Conservation (phyloP, 2,888 invertebrate genomes). For the Dasypogon diadema region DNA sequence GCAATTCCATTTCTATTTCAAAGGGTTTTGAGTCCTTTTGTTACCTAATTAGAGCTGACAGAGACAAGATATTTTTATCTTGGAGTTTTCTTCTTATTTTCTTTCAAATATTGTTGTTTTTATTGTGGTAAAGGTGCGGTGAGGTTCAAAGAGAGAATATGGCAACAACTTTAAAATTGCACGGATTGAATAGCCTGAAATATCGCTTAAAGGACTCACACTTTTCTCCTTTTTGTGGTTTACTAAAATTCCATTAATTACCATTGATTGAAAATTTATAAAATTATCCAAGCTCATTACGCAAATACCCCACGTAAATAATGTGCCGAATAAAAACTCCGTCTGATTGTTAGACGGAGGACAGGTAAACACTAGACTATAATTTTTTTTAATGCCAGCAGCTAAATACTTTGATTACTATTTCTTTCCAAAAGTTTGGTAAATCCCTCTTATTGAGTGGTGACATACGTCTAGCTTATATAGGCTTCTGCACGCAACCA, state of each 20-base stretch:
- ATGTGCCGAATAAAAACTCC: too few relatives aligned
- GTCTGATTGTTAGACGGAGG: too few relatives aligned
- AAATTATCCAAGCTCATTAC: too few relatives aligned
- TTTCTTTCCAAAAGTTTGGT: neutral
- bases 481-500: neutral
- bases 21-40: constrained; percentile 61
- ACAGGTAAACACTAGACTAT: too few relatives aligned
- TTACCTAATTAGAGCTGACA: constrained; percentile 60
- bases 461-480: neutral
- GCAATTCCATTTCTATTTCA: constrained; percentile 63
- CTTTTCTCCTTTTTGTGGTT: neutral
- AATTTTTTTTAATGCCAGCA: too few relatives aligned
- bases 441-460: neutral
- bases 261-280: too few relatives aligned
- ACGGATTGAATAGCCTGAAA: neutral
- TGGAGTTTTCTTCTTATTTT: neutral
- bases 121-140: neutral
- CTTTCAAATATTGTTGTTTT: neutral
- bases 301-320: too few relatives aligned
- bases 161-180: neutral
- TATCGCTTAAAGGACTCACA: neutral
- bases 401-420: too few relatives aligned
- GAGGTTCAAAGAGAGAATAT: neutral
- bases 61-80: neutral
- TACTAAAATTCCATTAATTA: too few relatives aligned